Evolutionary conservation across 2,113 vertebrate species (phyloP).

Genomic region (Carettochelys insculpta): DNA sequence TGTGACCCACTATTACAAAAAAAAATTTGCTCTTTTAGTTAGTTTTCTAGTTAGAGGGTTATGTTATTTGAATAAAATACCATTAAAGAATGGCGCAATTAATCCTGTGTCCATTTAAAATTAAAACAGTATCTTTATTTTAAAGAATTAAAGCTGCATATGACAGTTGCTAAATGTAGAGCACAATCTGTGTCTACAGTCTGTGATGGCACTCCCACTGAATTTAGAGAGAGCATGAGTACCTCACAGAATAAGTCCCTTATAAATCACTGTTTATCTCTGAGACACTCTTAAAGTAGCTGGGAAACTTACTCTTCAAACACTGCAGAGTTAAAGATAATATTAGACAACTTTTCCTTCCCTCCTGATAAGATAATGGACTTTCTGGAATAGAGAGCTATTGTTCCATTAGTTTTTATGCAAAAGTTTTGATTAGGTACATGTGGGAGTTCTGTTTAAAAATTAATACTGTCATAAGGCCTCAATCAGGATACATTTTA

Average conservation of each 20-base stretch:
- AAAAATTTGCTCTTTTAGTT: not conserved
- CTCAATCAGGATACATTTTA: too few relatives aligned
- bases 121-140: not conserved
- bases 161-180: not conserved
- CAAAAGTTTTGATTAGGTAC: not conserved
- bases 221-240: not conserved
- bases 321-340: not conserved
- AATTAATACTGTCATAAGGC: too few relatives aligned
- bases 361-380: not conserved
- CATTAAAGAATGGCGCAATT: not conserved
- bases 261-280: not conserved
- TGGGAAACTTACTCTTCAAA: not conserved
- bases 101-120: not conserved
- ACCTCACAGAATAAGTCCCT: not conserved
- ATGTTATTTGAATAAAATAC: not conserved
- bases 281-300: not conserved
- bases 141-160: not conserved
- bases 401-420: not conserved
- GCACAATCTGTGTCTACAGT: not conserved
- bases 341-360: not conserved
- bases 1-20: not conserved
- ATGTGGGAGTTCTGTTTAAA: not conserved
- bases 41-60: not conserved
- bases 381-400: not conserved
- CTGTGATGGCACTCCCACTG: not conserved